phyloP scores from a whole-genome alignment of 2,797 vertebrate genomes.

The Melanitta fusca region DNA sequence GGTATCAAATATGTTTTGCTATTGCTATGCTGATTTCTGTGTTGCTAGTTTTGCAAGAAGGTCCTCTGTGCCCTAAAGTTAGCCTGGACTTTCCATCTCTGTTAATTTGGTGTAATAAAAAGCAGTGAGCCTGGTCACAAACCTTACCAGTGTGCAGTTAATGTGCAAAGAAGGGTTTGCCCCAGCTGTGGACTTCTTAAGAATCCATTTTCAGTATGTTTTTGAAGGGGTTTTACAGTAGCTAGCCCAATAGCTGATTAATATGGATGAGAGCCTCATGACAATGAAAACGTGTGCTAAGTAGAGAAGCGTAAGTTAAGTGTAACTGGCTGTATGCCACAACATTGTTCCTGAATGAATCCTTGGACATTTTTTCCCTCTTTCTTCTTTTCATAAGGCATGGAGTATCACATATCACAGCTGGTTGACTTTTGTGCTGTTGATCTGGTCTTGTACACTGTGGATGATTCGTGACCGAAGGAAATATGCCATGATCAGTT shows the following conservation, averaged over 20 bases:
- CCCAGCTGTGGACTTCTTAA: background rate
- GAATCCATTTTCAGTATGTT: background rate
- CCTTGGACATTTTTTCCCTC: background rate
- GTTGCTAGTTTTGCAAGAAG: background rate
- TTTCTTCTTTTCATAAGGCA: slow-evolving; percentile 75
- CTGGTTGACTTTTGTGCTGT: slow-evolving; percentile 94
- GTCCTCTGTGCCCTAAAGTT: background rate
- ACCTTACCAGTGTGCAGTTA: background rate
- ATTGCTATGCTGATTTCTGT: background rate
- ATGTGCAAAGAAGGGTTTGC: background rate
- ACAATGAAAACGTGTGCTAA: background rate
- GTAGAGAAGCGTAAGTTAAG: background rate
- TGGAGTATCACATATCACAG: slow-evolving; percentile 99
- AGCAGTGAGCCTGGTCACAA: background rate
- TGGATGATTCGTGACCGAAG: slow-evolving; percentile 95
- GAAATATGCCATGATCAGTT: slow-evolving; percentile 95
- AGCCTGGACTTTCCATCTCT: background rate
- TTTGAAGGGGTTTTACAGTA: background rate
- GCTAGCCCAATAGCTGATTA: background rate
- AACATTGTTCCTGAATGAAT: background rate
- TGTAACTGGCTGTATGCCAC: background rate
- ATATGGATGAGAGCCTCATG: background rate
- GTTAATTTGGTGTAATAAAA: background rate
- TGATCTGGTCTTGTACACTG: slow-evolving; percentile 94
- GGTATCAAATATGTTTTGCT: background rate